Percentiles rank a stretch among this genome's conserved stretches.
These are phyloP conservation scores for Halocaridina rubra DNA, from an alignment of 2,888 invertebrate genomes.

Conservation along the genomic window DNA sequence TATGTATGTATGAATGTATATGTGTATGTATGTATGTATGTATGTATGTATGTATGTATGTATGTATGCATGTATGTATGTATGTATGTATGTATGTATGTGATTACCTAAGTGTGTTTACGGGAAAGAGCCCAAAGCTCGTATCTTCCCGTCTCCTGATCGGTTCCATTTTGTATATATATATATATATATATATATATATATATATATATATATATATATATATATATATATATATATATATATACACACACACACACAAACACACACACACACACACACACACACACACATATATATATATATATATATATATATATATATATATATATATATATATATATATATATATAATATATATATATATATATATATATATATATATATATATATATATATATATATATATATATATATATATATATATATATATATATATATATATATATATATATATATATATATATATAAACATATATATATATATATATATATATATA, in stretches of 20 bases:
- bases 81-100: neutral
- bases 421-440: constrained; percentile 19
- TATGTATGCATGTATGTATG: constrained; percentile 5
- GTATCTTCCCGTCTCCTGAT: neutral
- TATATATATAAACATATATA: constrained; percentile 8
- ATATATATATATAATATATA: neutral
- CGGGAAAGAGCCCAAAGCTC: neutral
- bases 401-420: neutral
- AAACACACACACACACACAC: neutral
- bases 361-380: neutral
- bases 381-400: neutral
- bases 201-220: neutral
- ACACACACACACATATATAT: neutral
- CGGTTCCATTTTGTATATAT: neutral
- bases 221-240: neutral
- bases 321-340: neutral
- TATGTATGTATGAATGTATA: neutral
- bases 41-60: neutral
- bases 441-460: constrained; percentile 11
- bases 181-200: neutral
- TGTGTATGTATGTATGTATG: constrained; percentile 1
- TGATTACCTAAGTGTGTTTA: neutral
- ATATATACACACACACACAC: neutral
- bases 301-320: neutral
- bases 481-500: constrained; percentile 1